A percentile compares a stretch with the other conserved stretches of the same genome.
Evolutionary conservation across 2,888 invertebrate genomes (phyloP).

Genomic region (Callyntrura guangdongensis): DNA sequence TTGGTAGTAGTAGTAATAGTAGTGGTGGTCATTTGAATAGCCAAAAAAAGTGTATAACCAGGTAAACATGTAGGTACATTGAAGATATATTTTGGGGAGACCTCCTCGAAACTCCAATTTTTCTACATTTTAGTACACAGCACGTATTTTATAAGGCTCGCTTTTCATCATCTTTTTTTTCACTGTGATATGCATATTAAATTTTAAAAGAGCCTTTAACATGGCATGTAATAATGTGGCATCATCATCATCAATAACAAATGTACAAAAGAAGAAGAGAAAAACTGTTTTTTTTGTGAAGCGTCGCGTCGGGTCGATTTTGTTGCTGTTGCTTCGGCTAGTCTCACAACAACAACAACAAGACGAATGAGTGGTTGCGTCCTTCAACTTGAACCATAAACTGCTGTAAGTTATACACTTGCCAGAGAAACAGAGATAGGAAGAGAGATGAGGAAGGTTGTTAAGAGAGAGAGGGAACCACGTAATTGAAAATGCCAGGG

Average conservation of each 20-base stretch:
- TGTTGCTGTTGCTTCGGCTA: background rate
- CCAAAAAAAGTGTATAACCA: no score
- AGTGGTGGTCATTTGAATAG: background rate
- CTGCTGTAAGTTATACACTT: background rate
- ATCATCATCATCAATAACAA: conserved; percentile 17
- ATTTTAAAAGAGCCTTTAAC: conserved; percentile 37
- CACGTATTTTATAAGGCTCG: background rate
- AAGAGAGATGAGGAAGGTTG: no score
- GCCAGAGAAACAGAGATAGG: no score
- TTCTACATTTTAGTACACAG: conserved; percentile 2
- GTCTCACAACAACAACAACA: background rate
- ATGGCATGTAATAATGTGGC: conserved; percentile 32
- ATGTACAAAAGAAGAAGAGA: background rate
- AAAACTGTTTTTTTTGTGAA: background rate
- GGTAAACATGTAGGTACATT: background rate
- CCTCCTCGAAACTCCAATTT: conserved; percentile 12
- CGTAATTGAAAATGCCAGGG: conserved; percentile 35
- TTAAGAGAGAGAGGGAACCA: background rate
- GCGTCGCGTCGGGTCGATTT: conserved; percentile 30
- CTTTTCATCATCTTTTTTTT: conserved; percentile 9
- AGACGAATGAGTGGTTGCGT: background rate
- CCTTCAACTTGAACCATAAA: conserved; percentile 5
- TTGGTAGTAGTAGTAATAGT: background rate
- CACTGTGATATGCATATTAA: conserved; percentile 32
- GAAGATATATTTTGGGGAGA: background rate